phyloP scores from a whole-genome alignment of 2,113 vertebrate species.

The Phalacrocorax aristotelis region DNA sequence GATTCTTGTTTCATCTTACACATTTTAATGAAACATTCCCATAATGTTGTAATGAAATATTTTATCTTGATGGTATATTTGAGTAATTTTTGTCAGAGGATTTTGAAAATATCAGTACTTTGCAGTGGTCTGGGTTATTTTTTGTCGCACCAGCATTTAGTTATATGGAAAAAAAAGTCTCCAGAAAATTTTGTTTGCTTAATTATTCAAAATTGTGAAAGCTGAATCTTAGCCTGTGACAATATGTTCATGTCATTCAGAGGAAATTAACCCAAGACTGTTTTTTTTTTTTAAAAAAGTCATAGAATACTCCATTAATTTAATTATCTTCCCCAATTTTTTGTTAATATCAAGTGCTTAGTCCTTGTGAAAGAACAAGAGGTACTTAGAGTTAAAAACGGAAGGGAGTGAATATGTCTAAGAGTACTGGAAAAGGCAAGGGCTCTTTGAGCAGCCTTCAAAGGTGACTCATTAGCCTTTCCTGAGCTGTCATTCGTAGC shows the following conservation, averaged over 20 bases:
- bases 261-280: not conserved
- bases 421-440: not conserved
- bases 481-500: not conserved
- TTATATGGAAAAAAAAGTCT: not conserved
- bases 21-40: not conserved
- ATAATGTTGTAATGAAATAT: not conserved
- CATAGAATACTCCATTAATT: not conserved
- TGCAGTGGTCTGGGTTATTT: not conserved
- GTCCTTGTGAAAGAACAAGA: not conserved
- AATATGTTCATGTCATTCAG: not conserved
- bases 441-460: not conserved
- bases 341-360: not conserved
- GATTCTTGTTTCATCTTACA: not conserved
- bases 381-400: not conserved
- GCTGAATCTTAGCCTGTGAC: not conserved
- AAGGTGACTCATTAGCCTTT: not conserved
- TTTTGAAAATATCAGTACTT: not conserved
- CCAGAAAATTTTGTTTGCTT: not conserved
- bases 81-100: not conserved
- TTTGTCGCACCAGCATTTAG: not conserved
- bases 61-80: not conserved
- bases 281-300: not conserved
- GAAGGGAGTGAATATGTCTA: not conserved
- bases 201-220: not conserved
- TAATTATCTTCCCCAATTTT: not conserved